phyloP scores from a whole-genome alignment of 2,113 vertebrate genomes.

The Phalacrocorax carbo region DNA sequence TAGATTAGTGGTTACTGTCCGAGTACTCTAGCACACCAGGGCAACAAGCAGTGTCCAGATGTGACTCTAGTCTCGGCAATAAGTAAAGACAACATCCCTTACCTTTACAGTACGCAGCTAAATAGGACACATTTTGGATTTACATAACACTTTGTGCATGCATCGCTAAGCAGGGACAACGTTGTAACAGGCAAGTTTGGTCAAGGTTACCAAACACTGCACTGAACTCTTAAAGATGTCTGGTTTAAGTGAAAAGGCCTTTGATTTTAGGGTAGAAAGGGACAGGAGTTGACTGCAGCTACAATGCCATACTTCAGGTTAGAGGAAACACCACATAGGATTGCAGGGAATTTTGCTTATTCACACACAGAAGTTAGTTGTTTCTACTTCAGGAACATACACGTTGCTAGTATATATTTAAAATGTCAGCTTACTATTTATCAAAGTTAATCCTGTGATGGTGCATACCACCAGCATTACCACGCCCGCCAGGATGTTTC shows the following conservation, averaged over 20 bases:
- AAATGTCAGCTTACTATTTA: conserved; percentile 84
- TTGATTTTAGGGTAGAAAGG: neutral
- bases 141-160: neutral
- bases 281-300: neutral
- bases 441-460: conserved; percentile 96
- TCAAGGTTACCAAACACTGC: neutral
- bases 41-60: conserved; percentile 25
- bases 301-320: neutral
- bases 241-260: neutral
- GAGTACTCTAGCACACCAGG: conserved; percentile 72
- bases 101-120: rapidly evolving
- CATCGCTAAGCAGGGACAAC: rapidly evolving
- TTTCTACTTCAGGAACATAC: neutral
- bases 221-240: rapidly evolving
- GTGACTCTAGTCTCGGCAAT: conserved; percentile 72
- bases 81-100: neutral
- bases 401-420: rapidly evolving
- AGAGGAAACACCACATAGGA: rapidly evolving
- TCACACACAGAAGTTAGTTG: neutral
- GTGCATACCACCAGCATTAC: conserved; percentile 93
- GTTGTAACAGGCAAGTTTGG: rapidly evolving
- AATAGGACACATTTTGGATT: neutral
- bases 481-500: conserved; percentile 91
- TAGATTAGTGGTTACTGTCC: conserved; percentile 62
- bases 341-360: neutral